Evolutionary conservation across 2,888 invertebrate species (phyloP), one percentile per base, ranked within the genome.

Genomic region (Thysanoteuthis rhombus): DNA sequence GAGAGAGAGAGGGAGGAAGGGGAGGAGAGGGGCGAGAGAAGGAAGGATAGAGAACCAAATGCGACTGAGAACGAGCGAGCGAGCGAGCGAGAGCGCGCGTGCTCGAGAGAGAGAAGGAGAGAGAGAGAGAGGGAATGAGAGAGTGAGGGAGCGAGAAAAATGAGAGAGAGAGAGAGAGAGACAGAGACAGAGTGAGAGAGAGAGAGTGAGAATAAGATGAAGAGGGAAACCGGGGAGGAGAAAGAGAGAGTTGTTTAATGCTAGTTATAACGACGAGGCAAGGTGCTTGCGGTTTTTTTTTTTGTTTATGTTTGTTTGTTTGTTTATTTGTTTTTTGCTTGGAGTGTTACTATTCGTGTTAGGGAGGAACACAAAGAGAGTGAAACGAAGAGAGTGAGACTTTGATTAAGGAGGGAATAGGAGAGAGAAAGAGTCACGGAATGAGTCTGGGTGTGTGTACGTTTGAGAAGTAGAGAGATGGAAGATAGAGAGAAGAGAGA

Each of bases 271-370:
- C 19, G 47, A 75, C 75, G n/a, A 75, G 75, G 75, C 75, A 75
- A 75, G n/a, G 75, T 75, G 75, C 75, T 75, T 75, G n/a, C n/a
- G n/a, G 75, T 75, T 75, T n/a, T n/a, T n/a, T n/a, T n/a, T n/a
- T n/a, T n/a, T n/a, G n/a, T n/a, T n/a, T n/a, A n/a, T n/a, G n/a
- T n/a, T n/a, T n/a, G n/a, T n/a, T n/a, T n/a, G n/a, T n/a, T n/a
- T n/a, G n/a, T n/a, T n/a, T n/a, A n/a, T n/a, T n/a, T n/a, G n/a
- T n/a, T n/a, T n/a, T n/a, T 12, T 32, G n/a, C n/a, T 75, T n/a
- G n/a, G n/a, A 32, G n/a, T 32, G n/a, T 75, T 75, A 75, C 8
- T 75, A 75, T n/a, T 32, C n/a, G 75, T 12, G 12, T n/a, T 12
- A 16, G 10, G n/a, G 10, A 75, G n/a, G 25, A 25, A 75, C 32